A percentile compares a stretch with the other conserved stretches of the same genome.
Evolutionary conservation across 2,113 vertebrate species (phyloP).

Genomic region (Aleadryas rufinucha): DNA sequence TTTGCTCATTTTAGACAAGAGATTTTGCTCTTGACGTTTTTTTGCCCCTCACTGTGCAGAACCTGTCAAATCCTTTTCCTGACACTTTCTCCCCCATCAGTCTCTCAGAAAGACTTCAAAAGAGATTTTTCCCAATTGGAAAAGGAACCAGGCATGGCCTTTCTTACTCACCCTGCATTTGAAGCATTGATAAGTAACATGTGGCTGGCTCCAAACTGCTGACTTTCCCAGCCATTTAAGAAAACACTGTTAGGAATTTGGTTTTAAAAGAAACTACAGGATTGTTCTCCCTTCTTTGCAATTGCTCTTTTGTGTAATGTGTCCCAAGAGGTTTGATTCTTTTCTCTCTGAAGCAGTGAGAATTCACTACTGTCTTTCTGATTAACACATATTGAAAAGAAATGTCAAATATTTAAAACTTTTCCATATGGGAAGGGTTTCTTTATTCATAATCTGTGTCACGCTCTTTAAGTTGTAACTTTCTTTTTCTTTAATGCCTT

Average conservation of each 20-base stretch:
- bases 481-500: neutral
- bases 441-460: neutral
- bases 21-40: neutral
- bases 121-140: constrained; percentile 35
- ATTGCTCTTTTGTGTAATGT: neutral
- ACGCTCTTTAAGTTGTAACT: neutral
- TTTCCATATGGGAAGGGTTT: neutral
- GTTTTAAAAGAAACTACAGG: neutral
- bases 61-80: constrained; percentile 54
- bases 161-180: constrained; percentile 27
- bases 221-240: constrained; percentile 27
- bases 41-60: constrained; percentile 16
- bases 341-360: constrained; percentile 1
- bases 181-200: constrained; percentile 64
- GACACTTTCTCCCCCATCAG: neutral
- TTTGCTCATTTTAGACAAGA: neutral
- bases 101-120: constrained; percentile 50
- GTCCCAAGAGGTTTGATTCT: neutral
- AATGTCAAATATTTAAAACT: neutral
- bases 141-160: constrained; percentile 29
- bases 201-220: constrained; percentile 47
- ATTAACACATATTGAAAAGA: constrained; percentile 5
- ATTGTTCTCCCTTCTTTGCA: neutral
- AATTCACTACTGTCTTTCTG: constrained; percentile 4
- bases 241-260: neutral